These are phyloP conservation scores for Azorinus chamasolen DNA, from an alignment of 2,888 invertebrate species.

Conservation along the genomic window DNA sequence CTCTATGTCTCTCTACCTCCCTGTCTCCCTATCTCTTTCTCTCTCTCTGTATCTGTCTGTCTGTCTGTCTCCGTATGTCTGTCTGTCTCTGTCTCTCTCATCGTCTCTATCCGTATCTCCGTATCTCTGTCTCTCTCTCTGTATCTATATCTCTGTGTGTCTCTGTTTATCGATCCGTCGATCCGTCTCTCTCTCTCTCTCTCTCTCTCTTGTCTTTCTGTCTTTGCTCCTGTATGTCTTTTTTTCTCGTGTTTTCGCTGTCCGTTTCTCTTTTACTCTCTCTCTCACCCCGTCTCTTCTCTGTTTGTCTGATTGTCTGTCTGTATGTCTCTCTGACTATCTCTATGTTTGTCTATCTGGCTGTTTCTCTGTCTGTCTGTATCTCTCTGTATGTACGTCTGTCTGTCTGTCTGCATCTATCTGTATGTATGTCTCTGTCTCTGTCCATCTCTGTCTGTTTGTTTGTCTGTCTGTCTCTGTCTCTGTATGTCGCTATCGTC, in stretches of 20 bases:
- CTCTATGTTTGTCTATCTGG: background rate
- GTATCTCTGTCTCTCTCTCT: too few relatives aligned
- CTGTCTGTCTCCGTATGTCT: too few relatives aligned
- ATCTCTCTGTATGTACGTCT: too few relatives aligned
- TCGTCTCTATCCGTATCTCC: background rate
- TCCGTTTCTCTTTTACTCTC: too few relatives aligned
- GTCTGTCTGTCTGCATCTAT: constrained; percentile 7
- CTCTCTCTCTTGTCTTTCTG: background rate
- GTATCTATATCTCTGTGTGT: too few relatives aligned
- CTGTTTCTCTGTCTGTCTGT: too few relatives aligned
- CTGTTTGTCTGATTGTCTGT: too few relatives aligned
- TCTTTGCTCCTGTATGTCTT: background rate
- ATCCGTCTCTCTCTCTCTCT: background rate
- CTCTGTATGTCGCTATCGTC: background rate
- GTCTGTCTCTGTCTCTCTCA: too few relatives aligned
- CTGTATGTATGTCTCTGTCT: background rate
- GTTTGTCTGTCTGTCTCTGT: background rate
- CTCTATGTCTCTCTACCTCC: too few relatives aligned
- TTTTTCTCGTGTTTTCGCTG: background rate
- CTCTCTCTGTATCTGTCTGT: too few relatives aligned
- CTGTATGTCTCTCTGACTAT: too few relatives aligned
- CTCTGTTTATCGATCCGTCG: background rate
- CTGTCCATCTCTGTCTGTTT: background rate
- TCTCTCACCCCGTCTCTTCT: background rate
- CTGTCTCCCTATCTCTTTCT: background rate